phyloP scores from a whole-genome alignment of 1,140 invertebrate species.

The Drosophila pruinosa region DNA sequence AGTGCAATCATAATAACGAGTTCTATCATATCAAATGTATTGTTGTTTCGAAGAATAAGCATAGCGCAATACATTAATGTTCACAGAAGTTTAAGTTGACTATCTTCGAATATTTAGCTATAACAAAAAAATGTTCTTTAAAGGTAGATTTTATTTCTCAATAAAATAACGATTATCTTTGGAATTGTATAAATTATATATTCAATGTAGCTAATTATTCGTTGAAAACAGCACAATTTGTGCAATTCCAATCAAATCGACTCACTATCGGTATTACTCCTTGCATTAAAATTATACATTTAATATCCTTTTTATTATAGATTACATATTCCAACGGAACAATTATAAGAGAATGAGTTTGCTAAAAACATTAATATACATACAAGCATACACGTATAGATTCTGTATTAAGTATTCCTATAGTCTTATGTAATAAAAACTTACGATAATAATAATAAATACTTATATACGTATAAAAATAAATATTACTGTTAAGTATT shows the following conservation, averaged over 20 bases:
- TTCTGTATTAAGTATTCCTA: slow-evolving; percentile 56
- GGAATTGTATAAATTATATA: slow-evolving; percentile 3
- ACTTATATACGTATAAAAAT: slow-evolving; percentile 26
- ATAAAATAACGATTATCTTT: not conserved
- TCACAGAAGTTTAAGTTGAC: slow-evolving; percentile 66
- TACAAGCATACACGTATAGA: slow-evolving; percentile 25
- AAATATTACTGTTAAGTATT: not conserved
- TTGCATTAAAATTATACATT: not conserved
- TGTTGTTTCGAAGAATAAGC: slow-evolving; percentile 51
- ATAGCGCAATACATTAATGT: slow-evolving; percentile 28
- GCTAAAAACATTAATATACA: slow-evolving; percentile 35
- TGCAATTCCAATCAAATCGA: slow-evolving; percentile 1
- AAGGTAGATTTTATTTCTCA: slow-evolving; percentile 38
- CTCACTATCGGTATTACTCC: not conserved
- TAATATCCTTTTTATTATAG: slow-evolving; percentile 10
- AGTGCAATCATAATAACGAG: slow-evolving; percentile 51
- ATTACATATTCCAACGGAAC: slow-evolving; percentile 55
- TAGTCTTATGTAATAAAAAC: slow-evolving; percentile 60
- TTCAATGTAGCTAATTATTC: not conserved
- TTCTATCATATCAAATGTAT: slow-evolving; percentile 78
- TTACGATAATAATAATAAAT: slow-evolving; percentile 40
- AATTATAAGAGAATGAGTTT: slow-evolving; percentile 52
- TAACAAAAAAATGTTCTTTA: slow-evolving; percentile 28
- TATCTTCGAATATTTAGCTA: slow-evolving; percentile 41
- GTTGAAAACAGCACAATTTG: not conserved